Percentiles rank a stretch among this genome's conserved stretches.
phyloP scores from a whole-genome alignment of 1,140 invertebrate species.

The Trypoxylus dichotomus region DNA sequence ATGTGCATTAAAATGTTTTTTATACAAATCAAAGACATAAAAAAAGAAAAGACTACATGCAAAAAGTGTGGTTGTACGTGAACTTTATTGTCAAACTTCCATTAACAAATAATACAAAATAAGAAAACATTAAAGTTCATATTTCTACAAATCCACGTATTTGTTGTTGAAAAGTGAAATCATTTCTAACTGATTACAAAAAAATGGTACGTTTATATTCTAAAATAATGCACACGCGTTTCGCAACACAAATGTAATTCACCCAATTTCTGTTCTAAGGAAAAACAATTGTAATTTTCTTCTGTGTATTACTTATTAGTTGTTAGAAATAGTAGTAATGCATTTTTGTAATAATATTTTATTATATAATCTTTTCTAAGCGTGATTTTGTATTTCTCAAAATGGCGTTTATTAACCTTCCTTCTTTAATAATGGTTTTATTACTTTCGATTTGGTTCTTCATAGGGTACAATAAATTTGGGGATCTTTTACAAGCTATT shows the following conservation, averaged over 20 bases:
- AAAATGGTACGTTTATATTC: constrained; percentile 9
- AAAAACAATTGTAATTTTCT: constrained; percentile 11
- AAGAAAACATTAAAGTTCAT: constrained; percentile 3
- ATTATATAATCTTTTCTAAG: constrained; percentile 31
- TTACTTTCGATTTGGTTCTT: not conserved
- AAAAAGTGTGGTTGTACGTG: not conserved
- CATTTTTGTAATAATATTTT: constrained; percentile 31
- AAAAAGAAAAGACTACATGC: not conserved
- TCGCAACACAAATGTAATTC: constrained; percentile 18
- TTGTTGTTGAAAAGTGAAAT: not conserved
- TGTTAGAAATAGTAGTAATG: constrained; percentile 28
- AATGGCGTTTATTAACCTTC: not conserved
- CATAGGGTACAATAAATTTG: not conserved
- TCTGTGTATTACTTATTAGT: constrained; percentile 29
- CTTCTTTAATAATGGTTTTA: no score
- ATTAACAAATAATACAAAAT: not conserved
- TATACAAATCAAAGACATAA: not conserved
- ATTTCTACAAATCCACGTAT: not conserved
- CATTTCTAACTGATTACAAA: not conserved
- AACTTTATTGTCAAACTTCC: constrained; percentile 5
- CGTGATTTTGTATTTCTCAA: constrained; percentile 22
- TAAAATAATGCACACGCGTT: constrained; percentile 28
- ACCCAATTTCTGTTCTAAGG: constrained; percentile 9
- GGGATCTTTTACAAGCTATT: no score
- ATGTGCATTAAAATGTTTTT: constrained; percentile 26